phyloP scores from a whole-genome alignment of 2,888 invertebrate species.

The Gymnocheta viridis region DNA sequence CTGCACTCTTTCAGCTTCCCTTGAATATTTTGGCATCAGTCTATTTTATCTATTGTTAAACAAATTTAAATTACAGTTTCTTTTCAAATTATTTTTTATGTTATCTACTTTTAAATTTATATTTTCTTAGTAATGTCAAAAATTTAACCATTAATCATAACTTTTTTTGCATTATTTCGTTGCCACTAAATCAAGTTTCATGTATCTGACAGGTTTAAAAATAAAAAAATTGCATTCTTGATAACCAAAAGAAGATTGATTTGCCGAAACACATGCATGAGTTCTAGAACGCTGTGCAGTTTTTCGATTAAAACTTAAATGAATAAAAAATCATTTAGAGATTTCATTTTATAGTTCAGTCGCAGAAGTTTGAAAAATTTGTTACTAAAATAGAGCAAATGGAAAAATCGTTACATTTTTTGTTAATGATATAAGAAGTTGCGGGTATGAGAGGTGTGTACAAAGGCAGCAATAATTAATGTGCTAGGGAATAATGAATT shows the following conservation, averaged over 20 bases:
- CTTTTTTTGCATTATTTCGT: conserved; percentile 1
- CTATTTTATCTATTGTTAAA: not conserved
- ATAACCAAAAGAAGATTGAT: conserved; percentile 47
- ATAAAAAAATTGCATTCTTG: not conserved
- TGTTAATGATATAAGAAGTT: not conserved
- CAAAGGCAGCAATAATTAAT: no score
- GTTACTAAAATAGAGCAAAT: not conserved
- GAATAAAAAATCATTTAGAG: conserved; percentile 10
- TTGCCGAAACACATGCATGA: conserved; percentile 24
- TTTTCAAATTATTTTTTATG: not conserved
- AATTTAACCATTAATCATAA: conserved; percentile 62
- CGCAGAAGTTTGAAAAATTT: conserved; percentile 9
- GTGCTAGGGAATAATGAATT: no score
- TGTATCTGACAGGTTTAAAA: conserved; percentile 64
- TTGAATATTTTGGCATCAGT: not conserved
- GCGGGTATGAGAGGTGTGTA: no score
- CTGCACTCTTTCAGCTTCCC: not conserved
- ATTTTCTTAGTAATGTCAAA: not conserved
- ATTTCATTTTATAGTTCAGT: conserved; percentile 12
- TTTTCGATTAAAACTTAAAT: conserved; percentile 17
- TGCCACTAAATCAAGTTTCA: conserved; percentile 60
- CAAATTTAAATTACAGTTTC: conserved; percentile 16
- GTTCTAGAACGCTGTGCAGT: not conserved
- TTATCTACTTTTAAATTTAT: conserved; percentile 2
- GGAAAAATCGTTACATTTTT: not conserved